Base-by-base conservation (phyloP, 2,797 vertebrate genomes). In the Mus spretus region DNA sequence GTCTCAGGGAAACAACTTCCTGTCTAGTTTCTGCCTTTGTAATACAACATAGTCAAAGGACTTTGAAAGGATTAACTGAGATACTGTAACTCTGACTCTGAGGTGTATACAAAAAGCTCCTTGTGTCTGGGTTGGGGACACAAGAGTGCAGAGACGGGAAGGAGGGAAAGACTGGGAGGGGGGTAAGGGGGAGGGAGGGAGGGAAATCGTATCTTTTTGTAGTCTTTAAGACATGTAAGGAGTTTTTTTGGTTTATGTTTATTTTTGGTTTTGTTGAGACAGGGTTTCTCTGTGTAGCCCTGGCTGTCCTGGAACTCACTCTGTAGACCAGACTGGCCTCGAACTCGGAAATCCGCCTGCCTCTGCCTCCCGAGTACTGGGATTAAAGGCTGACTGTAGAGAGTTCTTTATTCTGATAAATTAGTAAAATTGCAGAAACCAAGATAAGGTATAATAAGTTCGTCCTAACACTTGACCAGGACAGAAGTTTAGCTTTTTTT, bases 351-450 rank as follows among this genome's bases (percentile, higher is more conserved):
- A 77, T 77, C 74, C 14, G 40, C 10, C 5, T 47, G 22, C 74
- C 40, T 77, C 12, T 77, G 40, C 22, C 40, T 47, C 74, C 40
- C 47, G 24, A 47, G 74, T 28, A 20, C 40, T 77, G 74, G 74
- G 74, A 47, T 77, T 77, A 77, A 47, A 28, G 74, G 40, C 40
- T 75, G 37, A 11, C 40, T 47, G 6, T 70, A 63, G 22, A 34
- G 31, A 9, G 24, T 65, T 85, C 79, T 57, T 89, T 91, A 92
- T 65, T 89, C 53, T 80, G 57, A 74, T 70, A 61, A 78, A 92
- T 97, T 50, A 79, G 14, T 80, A 59, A 37, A 65, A 53, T 86
- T 95, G 85, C 61, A 83, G 53, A 84, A 77, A 72, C 15, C 37
- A 53, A 91, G 53, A 77, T 63, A 65, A 75, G 31, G 12, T 17